phyloP scores from a whole-genome alignment of 2,113 vertebrate genomes.

The Paedocypris sp. region DNA sequence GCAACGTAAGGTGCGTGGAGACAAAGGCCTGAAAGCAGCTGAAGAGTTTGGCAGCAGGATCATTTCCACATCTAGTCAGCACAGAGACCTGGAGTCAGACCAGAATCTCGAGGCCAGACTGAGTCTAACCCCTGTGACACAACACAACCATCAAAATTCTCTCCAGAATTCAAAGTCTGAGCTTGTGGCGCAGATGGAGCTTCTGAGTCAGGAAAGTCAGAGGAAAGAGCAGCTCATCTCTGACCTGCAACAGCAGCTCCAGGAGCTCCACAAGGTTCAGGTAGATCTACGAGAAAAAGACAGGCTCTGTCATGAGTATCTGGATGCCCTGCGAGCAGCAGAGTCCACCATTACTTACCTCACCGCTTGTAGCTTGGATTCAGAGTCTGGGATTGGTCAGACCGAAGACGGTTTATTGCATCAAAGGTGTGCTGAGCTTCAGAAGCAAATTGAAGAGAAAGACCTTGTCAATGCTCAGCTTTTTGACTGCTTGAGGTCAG shows the following conservation, averaged over 20 bases:
- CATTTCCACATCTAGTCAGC: background rate
- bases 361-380: constrained; percentile 61
- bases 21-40: background rate
- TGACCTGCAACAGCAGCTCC: constrained; percentile 46
- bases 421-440: constrained; percentile 38
- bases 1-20: constrained; percentile 27
- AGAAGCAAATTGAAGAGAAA: constrained; percentile 47
- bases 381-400: constrained; percentile 38
- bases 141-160: background rate
- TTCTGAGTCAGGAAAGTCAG: constrained; percentile 63
- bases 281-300: constrained; percentile 54
- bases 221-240: constrained; percentile 57
- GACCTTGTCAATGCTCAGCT: constrained; percentile 46
- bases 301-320: constrained; percentile 41
- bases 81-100: background rate
- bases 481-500: constrained; percentile 45
- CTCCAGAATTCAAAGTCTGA: constrained; percentile 6
- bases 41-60: constrained; percentile 16
- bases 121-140: background rate
- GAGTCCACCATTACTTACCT: constrained; percentile 64
- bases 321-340: constrained; percentile 53
- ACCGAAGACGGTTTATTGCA: constrained; percentile 9
- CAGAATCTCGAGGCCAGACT: background rate
- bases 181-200: constrained; percentile 53
- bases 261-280: constrained; percentile 47